Evolutionary conservation across 2,797 vertebrate genomes (phyloP), one percentile per base, ranked within the genome.

Genomic region (Pantherophis vulpinus): DNA sequence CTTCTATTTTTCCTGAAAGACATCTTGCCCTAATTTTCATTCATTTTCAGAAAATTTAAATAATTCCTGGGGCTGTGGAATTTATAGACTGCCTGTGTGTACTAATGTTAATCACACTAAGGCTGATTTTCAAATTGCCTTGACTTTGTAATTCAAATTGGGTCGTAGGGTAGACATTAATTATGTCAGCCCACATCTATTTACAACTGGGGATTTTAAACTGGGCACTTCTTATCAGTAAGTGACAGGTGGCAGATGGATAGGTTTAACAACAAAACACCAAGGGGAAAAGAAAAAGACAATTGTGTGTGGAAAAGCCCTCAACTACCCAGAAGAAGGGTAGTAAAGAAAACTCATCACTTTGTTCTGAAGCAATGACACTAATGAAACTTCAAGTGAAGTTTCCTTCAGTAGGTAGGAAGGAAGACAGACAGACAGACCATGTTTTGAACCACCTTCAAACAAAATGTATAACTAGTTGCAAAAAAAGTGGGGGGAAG

Each of bases 111-210:
- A 97, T 97, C 95, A 96, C 92, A 95, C 91, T 92, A 87, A 95
- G 94, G 93, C 91, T 87, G 91, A 93, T 96, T 95, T 94, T 95
- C 95, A 96, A 96, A 94, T 96, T 94, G 96, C 95, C 94, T 96
- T 95, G 90, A 95, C 96, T 97, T 97, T 97, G 96, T 97, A 95
- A 98, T 97, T 98, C 97, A 96, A 89, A 97, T 97, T 94, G 92
- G 95, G 94, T 96, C 96, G 95, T 95, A 59, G 91, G 93, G 95
- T 91, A 95, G 97, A 96, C 97, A 95, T 98, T 97, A 97, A 97
- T 97, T 98, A 97, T 97, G 97, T 97, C 96, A 95, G 95, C 95
- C 97, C 96, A 96, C 97, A 95, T 97, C 96, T 96, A 97, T 97
- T 97, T 97, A 97, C 96, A 97, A 96, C 95, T 93, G 94, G 96